Base-by-base conservation (phyloP, 2,888 invertebrate genomes). In the Cryptocephalus moraei region DNA sequence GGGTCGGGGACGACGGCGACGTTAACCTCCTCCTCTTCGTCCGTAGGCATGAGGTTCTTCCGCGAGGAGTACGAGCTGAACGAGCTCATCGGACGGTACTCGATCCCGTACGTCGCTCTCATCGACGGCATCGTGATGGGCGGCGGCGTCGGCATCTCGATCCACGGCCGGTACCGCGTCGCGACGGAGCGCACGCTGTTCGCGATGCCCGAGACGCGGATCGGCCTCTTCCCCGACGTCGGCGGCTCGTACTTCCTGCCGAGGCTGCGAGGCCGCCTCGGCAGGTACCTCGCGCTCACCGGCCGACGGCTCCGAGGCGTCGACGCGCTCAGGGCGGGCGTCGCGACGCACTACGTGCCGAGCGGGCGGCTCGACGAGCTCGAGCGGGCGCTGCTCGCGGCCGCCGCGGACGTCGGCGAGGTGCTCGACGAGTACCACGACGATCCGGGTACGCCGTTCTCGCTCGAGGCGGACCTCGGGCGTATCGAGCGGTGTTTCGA, bases 151-250 rank as follows among this genome's bases (percentile, higher is more conserved):
- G 97, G 97, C 0, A 59, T 99, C 31, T 95, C 96, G 1, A 88
- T 97, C 0, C 95, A 97, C 71, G 95, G 95, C 0, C 78, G 80
- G 59, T 97, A 91, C 67, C 78, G 96, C 50, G 82, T 99, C 32
- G 95, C 95, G 0, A 96, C 96, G 0, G 97, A 99, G 67, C 84
- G 81, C 58, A 94, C 96, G 0, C 61, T 95, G 32, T 91, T 96
- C 67, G 95, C 97, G 0, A 99, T 99, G 97, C 99, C 99, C 0
- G 99, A 99, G 75, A 96, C 96, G 0, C 91, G 87, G n/a, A 94
- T 99, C 59, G 97, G 95, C 8, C 73, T 97, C 34, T 92, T 95
- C 64, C 94, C 97, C 1, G 99, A 99, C 75, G 96, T 96, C 8
- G 99, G 99, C 1, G 95, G 90, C 0, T 87, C 91, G 1, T 85